These are phyloP conservation scores for Nymphicus hollandicus DNA, from an alignment of 2,113 vertebrate genomes.

Conservation along the genomic window DNA sequence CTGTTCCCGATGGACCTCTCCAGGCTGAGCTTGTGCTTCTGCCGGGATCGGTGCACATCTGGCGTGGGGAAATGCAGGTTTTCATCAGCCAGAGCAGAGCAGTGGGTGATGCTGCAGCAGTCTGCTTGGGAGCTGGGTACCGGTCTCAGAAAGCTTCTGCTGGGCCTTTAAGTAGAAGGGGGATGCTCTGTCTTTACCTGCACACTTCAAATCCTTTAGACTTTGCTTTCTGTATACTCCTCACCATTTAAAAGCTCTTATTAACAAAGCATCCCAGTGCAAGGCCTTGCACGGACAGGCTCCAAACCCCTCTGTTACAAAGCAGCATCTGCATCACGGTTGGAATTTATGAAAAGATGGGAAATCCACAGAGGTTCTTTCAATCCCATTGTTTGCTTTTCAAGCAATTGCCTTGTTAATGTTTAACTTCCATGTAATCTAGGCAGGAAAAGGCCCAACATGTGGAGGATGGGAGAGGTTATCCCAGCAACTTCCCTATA, in stretches of 20 bases:
- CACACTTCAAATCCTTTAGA: background rate
- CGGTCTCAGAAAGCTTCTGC: background rate
- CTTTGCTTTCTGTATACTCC: background rate
- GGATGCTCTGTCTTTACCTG: background rate
- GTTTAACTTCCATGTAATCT: background rate
- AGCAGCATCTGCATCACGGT: background rate
- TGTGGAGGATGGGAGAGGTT: background rate
- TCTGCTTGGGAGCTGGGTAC: background rate
- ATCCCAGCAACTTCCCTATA: background rate
- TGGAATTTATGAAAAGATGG: background rate
- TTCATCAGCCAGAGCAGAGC: background rate
- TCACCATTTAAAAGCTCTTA: background rate
- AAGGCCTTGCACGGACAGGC: background rate
- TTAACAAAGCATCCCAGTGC: background rate
- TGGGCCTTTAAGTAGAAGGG: background rate
- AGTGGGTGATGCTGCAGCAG: background rate
- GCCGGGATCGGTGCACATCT: background rate
- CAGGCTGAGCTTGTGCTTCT: background rate
- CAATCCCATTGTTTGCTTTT: background rate
- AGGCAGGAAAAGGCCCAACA: background rate
- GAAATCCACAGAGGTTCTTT: background rate
- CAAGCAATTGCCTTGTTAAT: background rate
- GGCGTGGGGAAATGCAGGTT: fast-evolving
- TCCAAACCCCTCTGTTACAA: background rate
- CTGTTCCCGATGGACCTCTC: background rate